Conservation (phyloP, 1,140 invertebrate species). For the Drepana arcuata region DNA sequence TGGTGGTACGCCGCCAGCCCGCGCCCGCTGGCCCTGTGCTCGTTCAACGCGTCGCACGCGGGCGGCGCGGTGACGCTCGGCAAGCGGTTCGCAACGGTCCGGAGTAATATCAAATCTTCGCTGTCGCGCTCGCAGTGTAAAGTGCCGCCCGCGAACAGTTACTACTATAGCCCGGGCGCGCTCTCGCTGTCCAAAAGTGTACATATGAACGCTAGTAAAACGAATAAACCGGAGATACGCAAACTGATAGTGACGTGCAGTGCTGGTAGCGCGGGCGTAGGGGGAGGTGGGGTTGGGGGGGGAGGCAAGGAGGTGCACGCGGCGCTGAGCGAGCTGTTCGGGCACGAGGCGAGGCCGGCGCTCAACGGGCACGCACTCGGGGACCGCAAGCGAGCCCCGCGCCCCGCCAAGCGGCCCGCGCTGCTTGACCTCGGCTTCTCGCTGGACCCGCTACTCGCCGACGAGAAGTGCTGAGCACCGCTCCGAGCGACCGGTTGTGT, state of each 20-base stretch:
- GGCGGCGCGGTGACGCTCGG: slow-evolving; percentile 56
- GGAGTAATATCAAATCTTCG: slow-evolving; percentile 61
- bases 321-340: slow-evolving; percentile 45
- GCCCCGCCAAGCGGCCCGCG: slow-evolving; percentile 31
- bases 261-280: slow-evolving; percentile 14
- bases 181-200: slow-evolving; percentile 49
- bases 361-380: slow-evolving; percentile 45
- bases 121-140: slow-evolving; percentile 42
- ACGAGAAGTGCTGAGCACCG: slow-evolving; percentile 63
- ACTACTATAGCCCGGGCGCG: slow-evolving; percentile 39
- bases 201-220: slow-evolving; percentile 56
- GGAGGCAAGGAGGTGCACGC: slow-evolving; percentile 36
- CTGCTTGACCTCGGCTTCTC: slow-evolving; percentile 58
- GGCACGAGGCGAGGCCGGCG: slow-evolving; percentile 28
- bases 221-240: slow-evolving; percentile 58
- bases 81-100: slow-evolving; percentile 57
- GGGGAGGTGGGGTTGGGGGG: not conserved
- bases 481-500: slow-evolving; percentile 53
- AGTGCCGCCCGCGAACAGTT: slow-evolving; percentile 31
- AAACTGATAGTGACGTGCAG: slow-evolving; percentile 62
- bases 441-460: slow-evolving; percentile 59
- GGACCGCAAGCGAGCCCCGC: slow-evolving; percentile 21
- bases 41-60: slow-evolving; percentile 60
- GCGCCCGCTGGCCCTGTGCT: slow-evolving; percentile 63
- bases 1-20: slow-evolving; percentile 61